Base-by-base conservation (phyloP, 2,797 vertebrate species). In the Centroberyx gerrardi region DNA sequence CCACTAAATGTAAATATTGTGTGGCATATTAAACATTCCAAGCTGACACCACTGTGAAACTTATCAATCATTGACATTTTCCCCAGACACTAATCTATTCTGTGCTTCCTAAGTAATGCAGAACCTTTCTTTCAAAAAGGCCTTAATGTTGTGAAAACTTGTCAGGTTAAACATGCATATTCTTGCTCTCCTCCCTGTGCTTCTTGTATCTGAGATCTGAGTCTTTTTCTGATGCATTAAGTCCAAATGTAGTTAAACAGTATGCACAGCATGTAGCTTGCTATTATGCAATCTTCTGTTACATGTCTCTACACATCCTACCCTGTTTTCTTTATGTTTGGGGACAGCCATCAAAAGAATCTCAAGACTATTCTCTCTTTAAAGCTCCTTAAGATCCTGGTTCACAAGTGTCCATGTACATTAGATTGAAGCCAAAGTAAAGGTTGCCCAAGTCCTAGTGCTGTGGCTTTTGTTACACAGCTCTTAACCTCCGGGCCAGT, bases 401-500 rank as follows among this genome's bases (percentile, higher is more conserved):
- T 22, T 22, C 22, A 22, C 22, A 22, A 22, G 22, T 8, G n/a
- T 66, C 56, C 68, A 10, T 61, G 13, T 36, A 18, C 4, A 51
- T 66, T 65, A 4, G 27, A 51, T 60, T 17, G 27, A 58, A 81
- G 69, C 73, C 27, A 71, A 72, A 75, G 72, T 81, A 90, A 92
- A 92, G 88, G 92, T 92, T 82, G 75, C 15, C 38, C 40, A 76
- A 82, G 44, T 72, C 75, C 68, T 17, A 22, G 67, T 55, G 51
- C 59, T 72, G 36, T 80, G 70, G 71, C 80, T 81, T 87, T 88
- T 84, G 78, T 90, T 83, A 85, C 90, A 89, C 68, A 72, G 83
- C 77, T 85, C 89, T 85, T 87, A 86, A 90, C 87, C 90, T 22
- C 56, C 49, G 61, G 61, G 74, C 81, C 68, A 51, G 92, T 94